phyloP scores from a whole-genome alignment of 2,888 invertebrate genomes.

The Thera britannica region DNA sequence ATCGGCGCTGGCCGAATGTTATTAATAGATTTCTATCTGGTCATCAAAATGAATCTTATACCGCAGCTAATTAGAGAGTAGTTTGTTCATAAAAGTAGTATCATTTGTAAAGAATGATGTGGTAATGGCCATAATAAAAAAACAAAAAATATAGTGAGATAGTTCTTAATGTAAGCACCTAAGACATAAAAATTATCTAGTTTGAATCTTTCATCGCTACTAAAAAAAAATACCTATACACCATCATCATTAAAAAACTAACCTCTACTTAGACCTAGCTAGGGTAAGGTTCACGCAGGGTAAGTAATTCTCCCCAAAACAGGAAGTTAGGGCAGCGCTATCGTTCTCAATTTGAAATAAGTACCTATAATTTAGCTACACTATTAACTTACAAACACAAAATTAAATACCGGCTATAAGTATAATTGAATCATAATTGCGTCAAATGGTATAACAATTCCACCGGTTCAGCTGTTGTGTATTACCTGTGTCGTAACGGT shows the following conservation, averaged over 20 bases:
- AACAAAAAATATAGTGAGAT: too few species aligned
- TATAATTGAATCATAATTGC: slow-evolving; percentile 24
- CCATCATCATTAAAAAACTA: too few species aligned
- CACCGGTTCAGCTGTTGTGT: slow-evolving; percentile 15
- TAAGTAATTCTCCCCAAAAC: neutral
- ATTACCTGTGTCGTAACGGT: slow-evolving; percentile 61
- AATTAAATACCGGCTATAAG: slow-evolving; percentile 3
- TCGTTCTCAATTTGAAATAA: neutral
- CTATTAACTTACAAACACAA: neutral
- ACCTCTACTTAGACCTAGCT: too few species aligned
- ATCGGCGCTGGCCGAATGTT: slow-evolving; percentile 79
- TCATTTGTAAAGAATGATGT: too few species aligned
- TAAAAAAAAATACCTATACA: too few species aligned
- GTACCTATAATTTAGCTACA: neutral
- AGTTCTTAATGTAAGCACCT: neutral
- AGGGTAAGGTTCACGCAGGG: neutral
- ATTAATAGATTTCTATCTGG: slow-evolving; percentile 83
- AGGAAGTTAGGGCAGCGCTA: neutral
- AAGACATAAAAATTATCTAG: too few species aligned
- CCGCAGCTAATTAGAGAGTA: slow-evolving; percentile 26
- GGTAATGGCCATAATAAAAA: too few species aligned
- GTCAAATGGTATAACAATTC: slow-evolving; percentile 10
- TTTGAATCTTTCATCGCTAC: too few species aligned
- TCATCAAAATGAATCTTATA: slow-evolving; percentile 76
- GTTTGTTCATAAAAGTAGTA: slow-evolving; percentile 3